phyloP scores from a whole-genome alignment of 2,797 vertebrate genomes.

The Pangasius sanitwongsei region DNA sequence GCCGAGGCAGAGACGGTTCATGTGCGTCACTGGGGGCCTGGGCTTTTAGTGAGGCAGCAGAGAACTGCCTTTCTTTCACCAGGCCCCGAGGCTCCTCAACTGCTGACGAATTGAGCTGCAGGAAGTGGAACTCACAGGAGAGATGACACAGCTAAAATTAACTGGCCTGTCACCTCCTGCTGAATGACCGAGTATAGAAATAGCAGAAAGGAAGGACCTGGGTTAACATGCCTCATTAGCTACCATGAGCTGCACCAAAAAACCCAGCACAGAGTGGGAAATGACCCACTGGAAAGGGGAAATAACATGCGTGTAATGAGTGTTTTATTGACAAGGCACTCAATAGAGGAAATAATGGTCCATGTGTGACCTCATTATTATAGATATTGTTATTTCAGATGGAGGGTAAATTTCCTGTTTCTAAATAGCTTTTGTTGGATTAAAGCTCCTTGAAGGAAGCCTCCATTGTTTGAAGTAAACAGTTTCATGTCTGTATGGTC shows the following conservation, averaged over 20 bases:
- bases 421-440: neutral
- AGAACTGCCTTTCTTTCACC: constrained; percentile 39
- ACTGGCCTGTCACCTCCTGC: constrained; percentile 66
- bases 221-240: constrained; percentile 54
- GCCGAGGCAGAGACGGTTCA: constrained; percentile 21
- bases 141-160: constrained; percentile 79
- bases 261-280: constrained; percentile 34
- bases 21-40: constrained; percentile 41
- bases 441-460: neutral
- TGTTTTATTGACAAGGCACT: constrained; percentile 9
- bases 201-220: constrained; percentile 66
- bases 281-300: constrained; percentile 1
- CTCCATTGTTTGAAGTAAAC: constrained; percentile 1
- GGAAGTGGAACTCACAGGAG: constrained; percentile 73
- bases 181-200: constrained; percentile 69
- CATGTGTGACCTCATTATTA: neutral
- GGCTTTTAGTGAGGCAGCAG: constrained; percentile 23
- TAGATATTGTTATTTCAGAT: constrained; percentile 28
- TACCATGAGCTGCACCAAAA: neutral
- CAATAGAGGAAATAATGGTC: constrained; percentile 26
- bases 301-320: constrained; percentile 1
- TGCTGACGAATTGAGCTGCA: constrained; percentile 68
- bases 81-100: constrained; percentile 63
- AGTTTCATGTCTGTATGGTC: neutral
- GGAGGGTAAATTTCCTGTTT: constrained; percentile 24